phyloP scores from a whole-genome alignment of 2,888 invertebrate genomes.

The Rhingia rostrata region DNA sequence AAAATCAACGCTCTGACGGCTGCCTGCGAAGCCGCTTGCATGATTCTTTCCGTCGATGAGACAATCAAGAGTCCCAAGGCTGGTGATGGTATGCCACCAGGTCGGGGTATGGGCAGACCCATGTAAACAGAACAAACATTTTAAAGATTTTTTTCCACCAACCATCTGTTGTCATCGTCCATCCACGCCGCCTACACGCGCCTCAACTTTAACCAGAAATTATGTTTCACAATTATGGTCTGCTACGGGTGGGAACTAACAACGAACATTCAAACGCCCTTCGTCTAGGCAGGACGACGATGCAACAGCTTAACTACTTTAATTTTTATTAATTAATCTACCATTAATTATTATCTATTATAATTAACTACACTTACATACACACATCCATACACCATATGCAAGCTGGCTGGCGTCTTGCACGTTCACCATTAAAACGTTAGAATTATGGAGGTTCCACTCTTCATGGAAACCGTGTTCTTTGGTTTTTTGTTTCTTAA shows the following conservation, averaged over 20 bases:
- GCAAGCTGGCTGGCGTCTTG: background rate
- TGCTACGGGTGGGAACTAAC: background rate
- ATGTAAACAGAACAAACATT: conserved; percentile 82
- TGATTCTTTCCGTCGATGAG: conserved; percentile 98
- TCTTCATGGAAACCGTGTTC: conserved; percentile 16
- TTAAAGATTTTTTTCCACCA: conserved; percentile 27
- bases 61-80: conserved; percentile 96
- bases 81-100: conserved; percentile 84
- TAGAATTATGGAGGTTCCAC: conserved; percentile 21
- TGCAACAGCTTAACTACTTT: conserved; percentile 51
- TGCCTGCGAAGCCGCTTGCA: conserved; percentile 97
- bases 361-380: conserved; percentile 55
- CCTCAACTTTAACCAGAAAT: background rate
- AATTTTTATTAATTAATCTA: conserved; percentile 70
- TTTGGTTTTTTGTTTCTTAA: background rate
- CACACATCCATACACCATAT: background rate
- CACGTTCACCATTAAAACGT: conserved; percentile 24
- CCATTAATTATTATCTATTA: conserved; percentile 63
- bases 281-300: conserved; percentile 26
- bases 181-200: conserved; percentile 4
- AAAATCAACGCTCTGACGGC: conserved; percentile 98
- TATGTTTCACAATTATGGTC: background rate
- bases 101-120: conserved; percentile 90
- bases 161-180: conserved; percentile 51
- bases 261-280: background rate